Evolutionary conservation across 2,888 invertebrate genomes (phyloP).

Genomic region (Euplagia quadripunctaria): DNA sequence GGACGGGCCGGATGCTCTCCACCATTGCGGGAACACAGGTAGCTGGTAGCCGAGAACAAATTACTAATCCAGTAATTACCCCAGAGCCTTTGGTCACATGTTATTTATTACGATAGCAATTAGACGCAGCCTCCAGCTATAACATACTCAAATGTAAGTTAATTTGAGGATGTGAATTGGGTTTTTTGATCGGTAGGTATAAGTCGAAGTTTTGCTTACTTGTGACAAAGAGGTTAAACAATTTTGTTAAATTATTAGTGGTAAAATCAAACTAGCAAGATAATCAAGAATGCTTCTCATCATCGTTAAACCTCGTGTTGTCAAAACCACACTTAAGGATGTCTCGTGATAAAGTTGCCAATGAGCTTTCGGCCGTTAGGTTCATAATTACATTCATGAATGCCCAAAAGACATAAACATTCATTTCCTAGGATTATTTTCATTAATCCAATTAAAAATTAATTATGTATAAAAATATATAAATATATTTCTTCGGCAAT

Average conservation of each 20-base stretch:
- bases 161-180: slow-evolving; percentile 11
- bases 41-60: slow-evolving; percentile 71
- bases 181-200: background rate
- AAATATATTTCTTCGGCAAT: background rate
- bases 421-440: background rate
- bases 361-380: no score
- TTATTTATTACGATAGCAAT: slow-evolving; percentile 63
- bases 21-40: slow-evolving; percentile 77
- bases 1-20: slow-evolving; percentile 63
- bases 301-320: background rate
- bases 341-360: no score
- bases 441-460: background rate
- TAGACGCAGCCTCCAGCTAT: slow-evolving; percentile 37
- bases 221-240: background rate
- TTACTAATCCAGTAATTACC: slow-evolving; percentile 79
- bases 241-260: background rate
- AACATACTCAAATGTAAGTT: slow-evolving; percentile 14
- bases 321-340: no score
- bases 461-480: background rate
- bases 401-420: background rate
- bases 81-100: slow-evolving; percentile 57
- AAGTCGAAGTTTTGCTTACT: background rate
- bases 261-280: no score
- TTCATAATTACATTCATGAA: no score
- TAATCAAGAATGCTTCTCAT: no score